Conservation (phyloP, 2,113 vertebrate species). For the Rafetus swinhoei region DNA sequence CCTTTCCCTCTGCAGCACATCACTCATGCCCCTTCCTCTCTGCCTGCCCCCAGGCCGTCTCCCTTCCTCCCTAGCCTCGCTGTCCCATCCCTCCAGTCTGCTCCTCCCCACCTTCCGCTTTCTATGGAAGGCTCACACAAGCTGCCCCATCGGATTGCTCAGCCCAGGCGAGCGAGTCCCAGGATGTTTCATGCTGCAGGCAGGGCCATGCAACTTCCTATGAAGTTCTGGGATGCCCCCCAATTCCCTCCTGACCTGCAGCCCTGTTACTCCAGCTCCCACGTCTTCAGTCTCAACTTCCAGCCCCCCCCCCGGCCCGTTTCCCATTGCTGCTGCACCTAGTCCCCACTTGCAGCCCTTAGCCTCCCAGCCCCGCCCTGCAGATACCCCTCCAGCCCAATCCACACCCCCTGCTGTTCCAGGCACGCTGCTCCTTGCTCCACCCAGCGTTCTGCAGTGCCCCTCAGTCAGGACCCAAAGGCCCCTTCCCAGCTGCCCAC, state of each 20-base stretch:
- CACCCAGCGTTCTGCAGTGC: neutral
- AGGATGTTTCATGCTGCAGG: neutral
- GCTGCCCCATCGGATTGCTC: too few species aligned
- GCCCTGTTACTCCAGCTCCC: neutral
- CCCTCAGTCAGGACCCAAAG: neutral
- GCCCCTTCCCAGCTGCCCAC: too few species aligned
- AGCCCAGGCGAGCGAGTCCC: neutral
- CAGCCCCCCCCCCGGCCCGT: neutral
- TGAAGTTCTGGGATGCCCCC: neutral
- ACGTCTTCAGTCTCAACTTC: neutral
- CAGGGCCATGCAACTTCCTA: neutral
- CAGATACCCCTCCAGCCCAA: neutral
- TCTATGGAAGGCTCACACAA: neutral
- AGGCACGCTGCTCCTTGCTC: neutral
- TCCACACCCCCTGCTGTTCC: neutral
- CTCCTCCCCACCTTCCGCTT: too few species aligned
- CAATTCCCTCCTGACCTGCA: neutral
- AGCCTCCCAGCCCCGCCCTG: too few species aligned
- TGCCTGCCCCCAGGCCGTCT: too few species aligned
- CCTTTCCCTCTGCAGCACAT: neutral
- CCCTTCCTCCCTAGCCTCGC: accelerated
- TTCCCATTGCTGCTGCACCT: too few species aligned
- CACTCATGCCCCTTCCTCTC: neutral
- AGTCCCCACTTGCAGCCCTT: neutral
- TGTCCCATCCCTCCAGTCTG: too few species aligned